Evolutionary conservation across 2,113 vertebrate genomes (phyloP), one percentile per base, ranked within the genome.

Genomic region (Megaleporinus macrocephalus): DNA sequence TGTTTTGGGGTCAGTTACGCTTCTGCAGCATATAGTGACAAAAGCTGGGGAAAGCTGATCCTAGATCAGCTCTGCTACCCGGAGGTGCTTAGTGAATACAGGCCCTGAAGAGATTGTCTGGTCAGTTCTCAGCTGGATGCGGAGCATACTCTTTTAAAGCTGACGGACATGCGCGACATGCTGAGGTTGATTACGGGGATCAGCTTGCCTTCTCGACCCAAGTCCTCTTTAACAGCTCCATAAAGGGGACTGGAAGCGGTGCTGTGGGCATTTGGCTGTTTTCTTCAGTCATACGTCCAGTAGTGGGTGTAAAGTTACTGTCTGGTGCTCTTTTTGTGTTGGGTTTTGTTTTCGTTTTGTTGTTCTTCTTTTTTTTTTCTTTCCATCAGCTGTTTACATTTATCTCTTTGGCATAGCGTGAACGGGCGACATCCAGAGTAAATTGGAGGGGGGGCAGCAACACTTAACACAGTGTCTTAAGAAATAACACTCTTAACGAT

Each of bases 311-410:
- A 86, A 92, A 89, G 79, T 92, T 88, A 89, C 87, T 93, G 92
- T 94, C 90, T 92, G 92, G 93, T 95, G 93, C 93, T 93, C 86
- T 92, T 90, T n/a, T 88, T 90, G 86, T 53, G 85, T 90, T 87
- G 41, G 78, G 61, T 78, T 83, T 90, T 87, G 5, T 75, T 66
- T 49, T 33, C 89, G 86, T 78, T 68, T 57, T 33, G 44, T 81
- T 81, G n/a, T n/a, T n/a, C n/a, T n/a, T n/a, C n/a, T n/a, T n/a
- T n/a, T n/a, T n/a, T n/a, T 70, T 77, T 79, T 82, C 77, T 75
- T 66, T 80, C 73, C 73, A 84, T 12, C 53, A 73, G 75, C 75
- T 87, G 88, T 89, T 89, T 88, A 89, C 86, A 88, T 87, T 83
- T 76, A 73, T 69, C 57, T 68, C 86, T 88, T 80, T 79, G 89